A percentile compares a stretch with the other conserved stretches of the same genome.
phyloP scores from a whole-genome alignment of 2,797 vertebrate species.

The Numenius phaeopus region DNA sequence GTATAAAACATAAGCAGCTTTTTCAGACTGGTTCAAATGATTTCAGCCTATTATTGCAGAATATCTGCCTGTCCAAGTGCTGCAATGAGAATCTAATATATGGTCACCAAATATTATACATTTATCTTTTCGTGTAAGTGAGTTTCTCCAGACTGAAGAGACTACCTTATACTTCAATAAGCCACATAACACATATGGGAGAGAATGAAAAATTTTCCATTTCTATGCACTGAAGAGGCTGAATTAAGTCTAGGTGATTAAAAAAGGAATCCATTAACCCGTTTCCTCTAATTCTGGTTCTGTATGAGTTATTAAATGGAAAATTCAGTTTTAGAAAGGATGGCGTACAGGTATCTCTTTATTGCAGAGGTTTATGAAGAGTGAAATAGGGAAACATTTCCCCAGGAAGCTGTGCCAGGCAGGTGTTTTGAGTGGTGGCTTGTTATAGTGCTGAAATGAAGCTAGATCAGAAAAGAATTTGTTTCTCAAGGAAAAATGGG shows the following conservation, averaged over 20 bases:
- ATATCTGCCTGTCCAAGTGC: not conserved
- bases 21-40: not conserved
- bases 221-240: not conserved
- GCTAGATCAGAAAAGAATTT: not conserved
- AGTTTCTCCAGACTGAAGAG: not conserved
- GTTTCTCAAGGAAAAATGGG: not conserved
- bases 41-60: not conserved
- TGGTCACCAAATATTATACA: not conserved
- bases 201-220: not conserved
- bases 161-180: not conserved
- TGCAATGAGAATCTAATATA: not conserved
- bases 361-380: not conserved
- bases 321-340: not conserved
- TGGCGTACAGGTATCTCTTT: constrained; percentile 11
- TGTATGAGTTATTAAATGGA: not conserved
- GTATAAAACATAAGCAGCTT: not conserved
- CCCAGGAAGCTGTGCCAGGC: not conserved
- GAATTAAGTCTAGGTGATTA: not conserved
- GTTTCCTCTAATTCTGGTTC: not conserved
- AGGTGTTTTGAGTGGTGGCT: not conserved
- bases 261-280: not conserved
- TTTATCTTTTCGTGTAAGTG: not conserved
- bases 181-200: not conserved
- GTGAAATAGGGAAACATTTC: not conserved
- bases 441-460: not conserved